A percentile compares a stretch with the other conserved stretches of the same genome.
Evolutionary conservation across 2,113 vertebrate genomes (phyloP).

Genomic region (Uria lomvia): DNA sequence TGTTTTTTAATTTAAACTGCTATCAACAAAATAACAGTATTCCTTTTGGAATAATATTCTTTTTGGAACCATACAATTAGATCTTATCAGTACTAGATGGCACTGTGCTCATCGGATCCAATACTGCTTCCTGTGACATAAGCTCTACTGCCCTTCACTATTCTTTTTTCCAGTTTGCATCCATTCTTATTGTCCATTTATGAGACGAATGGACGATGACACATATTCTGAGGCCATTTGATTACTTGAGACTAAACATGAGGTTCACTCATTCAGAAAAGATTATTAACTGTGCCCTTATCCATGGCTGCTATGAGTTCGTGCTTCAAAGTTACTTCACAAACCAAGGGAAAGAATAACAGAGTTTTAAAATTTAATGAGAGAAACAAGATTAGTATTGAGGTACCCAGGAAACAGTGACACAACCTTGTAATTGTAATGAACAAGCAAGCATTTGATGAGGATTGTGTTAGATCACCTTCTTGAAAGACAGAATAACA

Average conservation of each 20-base stretch:
- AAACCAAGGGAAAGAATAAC: neutral
- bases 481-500: neutral
- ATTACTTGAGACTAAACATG: neutral
- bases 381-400: neutral
- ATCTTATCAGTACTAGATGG: neutral
- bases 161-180: neutral
- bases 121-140: neutral
- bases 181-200: neutral
- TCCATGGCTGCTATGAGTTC: neutral
- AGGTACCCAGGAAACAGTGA: neutral
- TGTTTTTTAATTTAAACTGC: neutral
- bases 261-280: neutral
- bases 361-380: neutral
- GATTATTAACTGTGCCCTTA: neutral
- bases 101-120: neutral
- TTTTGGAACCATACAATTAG: neutral
- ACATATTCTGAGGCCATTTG: neutral
- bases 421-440: accelerated
- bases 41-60: neutral
- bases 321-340: neutral
- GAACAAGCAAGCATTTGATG: neutral
- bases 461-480: neutral
- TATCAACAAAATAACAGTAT: neutral
- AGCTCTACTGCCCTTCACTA: neutral
- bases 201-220: neutral